Conservation (phyloP, 1,140 invertebrate species). For the Copidosoma floridanum region DNA sequence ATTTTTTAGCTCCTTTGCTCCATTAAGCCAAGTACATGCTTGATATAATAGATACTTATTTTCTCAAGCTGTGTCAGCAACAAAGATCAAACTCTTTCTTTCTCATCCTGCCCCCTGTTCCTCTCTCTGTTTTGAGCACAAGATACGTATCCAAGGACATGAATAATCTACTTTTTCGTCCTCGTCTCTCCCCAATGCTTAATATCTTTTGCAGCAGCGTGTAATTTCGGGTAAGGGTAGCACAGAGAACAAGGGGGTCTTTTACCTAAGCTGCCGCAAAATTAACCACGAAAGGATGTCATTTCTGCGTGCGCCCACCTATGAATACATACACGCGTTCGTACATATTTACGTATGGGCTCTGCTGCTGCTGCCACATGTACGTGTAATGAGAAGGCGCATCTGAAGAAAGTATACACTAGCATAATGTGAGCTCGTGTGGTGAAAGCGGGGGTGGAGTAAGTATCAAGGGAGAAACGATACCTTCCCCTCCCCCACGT, state of each 20-base stretch:
- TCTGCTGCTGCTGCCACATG: too few relatives aligned
- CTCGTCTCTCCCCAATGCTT: neutral
- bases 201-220: neutral
- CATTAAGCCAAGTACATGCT: neutral
- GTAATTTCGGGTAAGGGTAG: neutral
- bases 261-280: constrained; percentile 37
- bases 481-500: neutral
- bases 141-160: neutral
- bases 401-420: too few relatives aligned
- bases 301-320: constrained; percentile 43
- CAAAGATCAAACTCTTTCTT: too few relatives aligned
- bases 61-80: too few relatives aligned
- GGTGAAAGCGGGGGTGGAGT: constrained; percentile 26
- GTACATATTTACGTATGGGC: constrained; percentile 31
- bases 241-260: neutral
- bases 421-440: constrained; percentile 50
- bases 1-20: neutral
- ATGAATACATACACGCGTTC: constrained; percentile 17
- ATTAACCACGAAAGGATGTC: constrained; percentile 51
- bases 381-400: too few relatives aligned
- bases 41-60: too few relatives aligned
- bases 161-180: neutral
- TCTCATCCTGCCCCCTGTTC: neutral
- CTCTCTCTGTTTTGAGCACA: neutral
- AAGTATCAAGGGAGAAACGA: neutral